phyloP scores from a whole-genome alignment of 1,140 invertebrate species.

The Caenorhabditis brenneri region DNA sequence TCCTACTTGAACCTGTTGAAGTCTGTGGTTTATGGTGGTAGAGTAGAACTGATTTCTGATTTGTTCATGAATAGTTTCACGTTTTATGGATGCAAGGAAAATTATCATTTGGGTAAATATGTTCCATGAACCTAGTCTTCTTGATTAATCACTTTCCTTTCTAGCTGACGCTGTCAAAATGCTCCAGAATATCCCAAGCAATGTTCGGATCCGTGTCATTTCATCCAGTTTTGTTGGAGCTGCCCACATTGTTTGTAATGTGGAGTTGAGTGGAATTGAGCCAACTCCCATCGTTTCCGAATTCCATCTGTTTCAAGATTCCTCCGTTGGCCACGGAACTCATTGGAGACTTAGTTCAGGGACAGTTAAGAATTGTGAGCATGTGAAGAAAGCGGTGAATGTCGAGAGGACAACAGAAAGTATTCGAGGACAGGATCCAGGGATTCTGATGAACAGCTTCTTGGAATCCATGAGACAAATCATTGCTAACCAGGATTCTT shows the following conservation, averaged over 20 bases:
- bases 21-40: too few relatives aligned
- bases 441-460: too few relatives aligned
- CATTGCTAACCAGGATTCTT: too few relatives aligned
- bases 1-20: too few relatives aligned
- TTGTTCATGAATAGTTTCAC: neutral
- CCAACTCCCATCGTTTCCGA: neutral
- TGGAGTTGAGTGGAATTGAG: neutral
- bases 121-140: too few relatives aligned
- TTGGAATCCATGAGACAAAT: too few relatives aligned
- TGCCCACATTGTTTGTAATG: neutral
- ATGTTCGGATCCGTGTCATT: neutral
- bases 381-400: too few relatives aligned
- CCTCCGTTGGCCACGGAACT: neutral
- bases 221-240: neutral
- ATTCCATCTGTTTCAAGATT: neutral
- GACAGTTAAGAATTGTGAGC: neutral
- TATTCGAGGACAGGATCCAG: too few relatives aligned
- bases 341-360: neutral
- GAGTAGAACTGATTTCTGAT: neutral
- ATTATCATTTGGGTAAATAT: neutral
- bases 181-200: neutral
- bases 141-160: too few relatives aligned
- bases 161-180: neutral
- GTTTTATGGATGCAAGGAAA: neutral
- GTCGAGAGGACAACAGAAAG: too few relatives aligned